Conservation (phyloP, 2,888 invertebrate species). For the Oscheius sp. region DNA sequence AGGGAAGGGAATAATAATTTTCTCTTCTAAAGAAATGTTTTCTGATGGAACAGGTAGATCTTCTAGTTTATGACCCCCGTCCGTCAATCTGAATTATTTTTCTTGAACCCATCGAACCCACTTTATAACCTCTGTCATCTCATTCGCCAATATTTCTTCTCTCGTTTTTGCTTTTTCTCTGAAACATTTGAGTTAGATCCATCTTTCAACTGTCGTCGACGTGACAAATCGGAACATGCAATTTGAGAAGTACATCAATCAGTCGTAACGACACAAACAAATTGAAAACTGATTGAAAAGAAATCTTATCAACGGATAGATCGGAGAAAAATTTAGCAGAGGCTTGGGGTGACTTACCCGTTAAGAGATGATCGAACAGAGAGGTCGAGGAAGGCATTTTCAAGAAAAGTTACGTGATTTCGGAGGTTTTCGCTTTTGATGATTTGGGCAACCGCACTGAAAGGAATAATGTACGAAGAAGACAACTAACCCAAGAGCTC, state of each 20-base stretch:
- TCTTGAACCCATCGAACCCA: too few species aligned
- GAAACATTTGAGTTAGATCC: too few species aligned
- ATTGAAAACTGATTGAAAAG: background rate
- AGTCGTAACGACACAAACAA: background rate
- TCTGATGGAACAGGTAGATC: too few species aligned
- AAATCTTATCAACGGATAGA: background rate
- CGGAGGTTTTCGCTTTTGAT: background rate
- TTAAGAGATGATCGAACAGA: background rate
- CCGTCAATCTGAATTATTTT: too few species aligned
- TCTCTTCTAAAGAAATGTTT: too few species aligned
- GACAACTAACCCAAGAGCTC: background rate
- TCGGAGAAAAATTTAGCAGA: background rate
- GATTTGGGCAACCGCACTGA: conserved; percentile 6
- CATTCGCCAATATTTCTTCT: too few species aligned
- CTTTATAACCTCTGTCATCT: too few species aligned
- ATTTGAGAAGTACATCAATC: conserved; percentile 14
- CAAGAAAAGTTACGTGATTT: background rate
- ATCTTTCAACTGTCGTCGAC: too few species aligned
- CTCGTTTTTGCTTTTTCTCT: too few species aligned
- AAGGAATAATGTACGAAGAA: too few species aligned
- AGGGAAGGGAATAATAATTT: too few species aligned
- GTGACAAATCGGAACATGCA: conserved; percentile 1
- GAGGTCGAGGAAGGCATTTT: conserved; percentile 3
- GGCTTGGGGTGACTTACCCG: background rate
- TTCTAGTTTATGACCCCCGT: too few species aligned